Evolutionary conservation across 2,113 vertebrate species (phyloP).

Genomic region (Cyphomyrus discorhynchus): DNA sequence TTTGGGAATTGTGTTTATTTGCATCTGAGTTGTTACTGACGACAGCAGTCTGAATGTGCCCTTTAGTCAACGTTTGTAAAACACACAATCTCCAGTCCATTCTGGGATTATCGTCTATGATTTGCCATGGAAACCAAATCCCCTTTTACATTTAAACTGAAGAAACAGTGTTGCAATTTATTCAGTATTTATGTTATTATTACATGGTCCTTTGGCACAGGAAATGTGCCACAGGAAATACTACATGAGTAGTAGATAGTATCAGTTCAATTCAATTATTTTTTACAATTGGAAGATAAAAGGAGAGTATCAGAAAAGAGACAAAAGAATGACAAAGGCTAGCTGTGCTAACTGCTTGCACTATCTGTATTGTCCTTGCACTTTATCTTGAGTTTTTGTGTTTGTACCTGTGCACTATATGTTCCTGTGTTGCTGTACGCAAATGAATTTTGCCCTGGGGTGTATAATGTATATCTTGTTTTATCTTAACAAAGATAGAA

Average conservation of each 20-base stretch:
- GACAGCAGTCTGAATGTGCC: no score
- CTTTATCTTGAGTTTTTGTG: not conserved
- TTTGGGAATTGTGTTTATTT: no score
- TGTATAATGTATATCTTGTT: not conserved
- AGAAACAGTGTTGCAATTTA: not conserved
- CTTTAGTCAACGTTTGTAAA: no score
- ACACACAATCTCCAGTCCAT: no score
- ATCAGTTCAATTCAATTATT: not conserved
- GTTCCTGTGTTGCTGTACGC: not conserved
- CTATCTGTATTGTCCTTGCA: not conserved
- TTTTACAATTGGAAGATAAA: not conserved
- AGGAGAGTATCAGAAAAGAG: not conserved
- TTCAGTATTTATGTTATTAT: not conserved
- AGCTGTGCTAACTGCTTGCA: not conserved
- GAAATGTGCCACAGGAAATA: not conserved
- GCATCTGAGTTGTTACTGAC: no score
- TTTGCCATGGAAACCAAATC: not conserved
- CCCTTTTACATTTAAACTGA: not conserved
- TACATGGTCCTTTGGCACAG: not conserved
- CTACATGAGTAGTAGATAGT: not conserved
- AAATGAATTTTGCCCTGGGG: not conserved
- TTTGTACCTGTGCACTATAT: not conserved
- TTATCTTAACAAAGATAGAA: not conserved
- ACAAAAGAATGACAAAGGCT: not conserved
- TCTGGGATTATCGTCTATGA: no score